Conservation (phyloP, 2,113 vertebrate species). For the Eclectus roratus region DNA sequence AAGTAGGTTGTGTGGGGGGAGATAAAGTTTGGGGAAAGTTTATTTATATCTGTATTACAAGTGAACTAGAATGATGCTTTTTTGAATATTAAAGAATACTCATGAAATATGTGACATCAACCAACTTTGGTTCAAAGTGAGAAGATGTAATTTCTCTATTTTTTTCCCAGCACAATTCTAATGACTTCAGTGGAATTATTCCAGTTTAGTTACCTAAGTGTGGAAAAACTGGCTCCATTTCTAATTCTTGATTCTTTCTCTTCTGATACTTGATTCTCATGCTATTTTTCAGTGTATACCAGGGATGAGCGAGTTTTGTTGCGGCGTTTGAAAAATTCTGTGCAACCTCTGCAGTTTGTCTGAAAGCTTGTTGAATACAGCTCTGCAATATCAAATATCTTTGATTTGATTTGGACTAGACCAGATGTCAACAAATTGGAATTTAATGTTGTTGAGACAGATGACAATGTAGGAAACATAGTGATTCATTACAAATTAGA, state of each 20-base stretch:
- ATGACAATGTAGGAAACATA: constrained; percentile 65
- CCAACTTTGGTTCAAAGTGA: background rate
- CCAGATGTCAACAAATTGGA: constrained; percentile 70
- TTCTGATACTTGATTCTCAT: background rate
- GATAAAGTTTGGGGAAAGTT: background rate
- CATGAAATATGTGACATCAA: background rate
- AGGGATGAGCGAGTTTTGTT: background rate
- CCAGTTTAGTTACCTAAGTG: background rate
- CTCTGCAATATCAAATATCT: constrained; percentile 53
- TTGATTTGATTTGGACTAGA: constrained; percentile 67
- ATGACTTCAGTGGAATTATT: background rate
- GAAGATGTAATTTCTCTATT: background rate
- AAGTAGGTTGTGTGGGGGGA: background rate
- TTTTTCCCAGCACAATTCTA: background rate
- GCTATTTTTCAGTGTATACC: background rate
- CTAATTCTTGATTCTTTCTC: background rate
- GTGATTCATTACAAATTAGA: constrained; percentile 62
- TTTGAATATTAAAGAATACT: background rate
- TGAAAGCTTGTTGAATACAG: background rate
- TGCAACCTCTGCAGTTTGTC: constrained; percentile 36
- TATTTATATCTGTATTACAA: background rate
- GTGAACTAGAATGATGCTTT: background rate
- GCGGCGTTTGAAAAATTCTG: constrained; percentile 3
- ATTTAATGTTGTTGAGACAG: constrained; percentile 63
- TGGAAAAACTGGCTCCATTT: background rate